Conservation (phyloP, 2,113 vertebrate genomes). For the Gnathonemus longibarbis region DNA sequence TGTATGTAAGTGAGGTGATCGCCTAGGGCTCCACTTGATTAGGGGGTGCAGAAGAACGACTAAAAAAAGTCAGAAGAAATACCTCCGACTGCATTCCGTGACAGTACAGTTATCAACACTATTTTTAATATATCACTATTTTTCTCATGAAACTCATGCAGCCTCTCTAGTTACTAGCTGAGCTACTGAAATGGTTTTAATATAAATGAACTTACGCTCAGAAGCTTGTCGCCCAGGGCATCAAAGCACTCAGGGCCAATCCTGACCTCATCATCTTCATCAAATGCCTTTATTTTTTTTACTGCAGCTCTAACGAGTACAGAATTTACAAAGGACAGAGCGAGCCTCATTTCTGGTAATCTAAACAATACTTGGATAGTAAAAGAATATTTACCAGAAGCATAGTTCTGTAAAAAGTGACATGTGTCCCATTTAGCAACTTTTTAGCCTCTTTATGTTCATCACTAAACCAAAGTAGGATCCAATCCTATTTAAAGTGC, state of each 20-base stretch:
- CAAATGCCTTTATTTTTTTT: not conserved
- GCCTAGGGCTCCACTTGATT: not conserved
- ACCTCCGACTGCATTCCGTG: not conserved
- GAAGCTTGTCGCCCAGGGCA: not conserved
- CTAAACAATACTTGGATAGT: not conserved
- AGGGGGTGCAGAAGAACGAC: not conserved
- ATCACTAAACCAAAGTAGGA: not conserved
- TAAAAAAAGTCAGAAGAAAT: not conserved
- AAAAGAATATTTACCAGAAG: not conserved
- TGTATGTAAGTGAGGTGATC: not conserved
- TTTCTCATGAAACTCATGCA: not conserved
- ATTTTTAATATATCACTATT: not conserved
- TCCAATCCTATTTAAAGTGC: not conserved
- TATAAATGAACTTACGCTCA: not conserved
- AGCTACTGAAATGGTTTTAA: not conserved
- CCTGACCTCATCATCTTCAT: not conserved
- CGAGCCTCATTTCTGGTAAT: not conserved
- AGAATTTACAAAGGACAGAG: not conserved
- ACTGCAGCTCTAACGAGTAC: not conserved
- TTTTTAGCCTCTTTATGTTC: not conserved
- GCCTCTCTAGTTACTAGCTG: not conserved
- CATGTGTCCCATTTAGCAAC: not conserved
- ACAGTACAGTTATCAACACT: not conserved
- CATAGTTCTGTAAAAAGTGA: not conserved
- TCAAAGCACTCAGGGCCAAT: not conserved